Percentiles rank a stretch among this genome's conserved stretches.
Conservation (phyloP, 2,797 vertebrate genomes). For the Dipus sagitta region DNA sequence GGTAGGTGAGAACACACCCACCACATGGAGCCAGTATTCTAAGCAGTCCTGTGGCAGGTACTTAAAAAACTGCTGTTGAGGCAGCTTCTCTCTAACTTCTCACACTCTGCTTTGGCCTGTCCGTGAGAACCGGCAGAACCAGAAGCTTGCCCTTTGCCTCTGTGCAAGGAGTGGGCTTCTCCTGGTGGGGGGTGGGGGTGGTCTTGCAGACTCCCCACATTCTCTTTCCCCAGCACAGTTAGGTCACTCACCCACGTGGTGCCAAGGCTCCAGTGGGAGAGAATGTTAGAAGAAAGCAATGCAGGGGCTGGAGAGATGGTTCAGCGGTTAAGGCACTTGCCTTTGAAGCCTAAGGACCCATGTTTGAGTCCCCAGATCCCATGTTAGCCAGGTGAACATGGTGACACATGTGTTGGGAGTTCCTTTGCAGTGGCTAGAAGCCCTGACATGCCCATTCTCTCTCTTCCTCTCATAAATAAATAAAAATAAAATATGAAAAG, state of each 20-base stretch:
- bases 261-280: not conserved
- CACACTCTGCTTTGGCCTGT: not conserved
- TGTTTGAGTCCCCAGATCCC: no score
- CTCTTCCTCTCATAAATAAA: no score
- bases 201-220: not conserved
- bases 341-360: no score
- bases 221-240: not conserved
- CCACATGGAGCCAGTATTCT: not conserved
- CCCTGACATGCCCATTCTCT: no score
- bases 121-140: not conserved
- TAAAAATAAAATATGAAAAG: no score
- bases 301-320: no score
- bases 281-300: not conserved
- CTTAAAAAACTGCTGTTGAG: not conserved
- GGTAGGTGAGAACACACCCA: not conserved
- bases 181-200: not conserved
- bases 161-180: not conserved
- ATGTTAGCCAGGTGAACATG: no score
- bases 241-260: not conserved
- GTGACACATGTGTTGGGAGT: no score
- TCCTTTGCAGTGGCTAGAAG: no score
- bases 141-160: not conserved
- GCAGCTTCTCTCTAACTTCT: not conserved
- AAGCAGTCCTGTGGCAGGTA: not conserved
- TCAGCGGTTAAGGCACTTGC: no score